These are phyloP conservation scores for Ctenosaura bakeri DNA, from an alignment of 2,797 vertebrate genomes.

Conservation along the genomic window DNA sequence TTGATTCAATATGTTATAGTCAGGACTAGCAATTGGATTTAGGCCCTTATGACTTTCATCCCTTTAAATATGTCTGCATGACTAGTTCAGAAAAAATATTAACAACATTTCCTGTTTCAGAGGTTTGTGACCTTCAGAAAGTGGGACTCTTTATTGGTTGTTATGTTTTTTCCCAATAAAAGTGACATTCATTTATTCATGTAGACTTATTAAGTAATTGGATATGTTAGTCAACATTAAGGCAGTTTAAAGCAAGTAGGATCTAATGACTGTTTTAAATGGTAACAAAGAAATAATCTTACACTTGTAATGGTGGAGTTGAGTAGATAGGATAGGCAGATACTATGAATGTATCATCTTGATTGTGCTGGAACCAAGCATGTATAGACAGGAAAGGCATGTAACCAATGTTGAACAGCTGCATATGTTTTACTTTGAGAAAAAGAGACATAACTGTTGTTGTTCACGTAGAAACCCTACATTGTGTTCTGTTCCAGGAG, in stretches of 20 bases:
- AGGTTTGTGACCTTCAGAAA: neutral
- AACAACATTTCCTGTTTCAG: neutral
- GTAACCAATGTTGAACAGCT: neutral
- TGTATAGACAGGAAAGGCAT: neutral
- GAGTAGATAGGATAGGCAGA: neutral
- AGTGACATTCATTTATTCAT: neutral
- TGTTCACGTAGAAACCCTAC: constrained; percentile 50
- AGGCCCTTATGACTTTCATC: no score
- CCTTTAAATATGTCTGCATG: neutral
- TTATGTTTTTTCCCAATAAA: neutral
- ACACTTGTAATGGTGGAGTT: neutral
- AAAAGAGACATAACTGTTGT: neutral
- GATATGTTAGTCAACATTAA: neutral
- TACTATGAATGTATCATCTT: neutral
- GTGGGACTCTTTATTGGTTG: neutral
- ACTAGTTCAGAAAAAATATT: neutral
- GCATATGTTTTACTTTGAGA: fast-evolving
- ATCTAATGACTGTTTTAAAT: neutral
- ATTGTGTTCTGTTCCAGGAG: constrained; percentile 83
- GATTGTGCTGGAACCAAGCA: neutral
- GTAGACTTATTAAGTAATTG: neutral
- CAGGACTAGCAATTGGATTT: no score
- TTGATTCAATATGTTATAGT: no score
- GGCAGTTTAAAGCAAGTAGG: neutral
- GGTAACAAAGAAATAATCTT: neutral